phyloP scores from a whole-genome alignment of 2,888 invertebrate genomes.

The Maniola hyperantus region DNA sequence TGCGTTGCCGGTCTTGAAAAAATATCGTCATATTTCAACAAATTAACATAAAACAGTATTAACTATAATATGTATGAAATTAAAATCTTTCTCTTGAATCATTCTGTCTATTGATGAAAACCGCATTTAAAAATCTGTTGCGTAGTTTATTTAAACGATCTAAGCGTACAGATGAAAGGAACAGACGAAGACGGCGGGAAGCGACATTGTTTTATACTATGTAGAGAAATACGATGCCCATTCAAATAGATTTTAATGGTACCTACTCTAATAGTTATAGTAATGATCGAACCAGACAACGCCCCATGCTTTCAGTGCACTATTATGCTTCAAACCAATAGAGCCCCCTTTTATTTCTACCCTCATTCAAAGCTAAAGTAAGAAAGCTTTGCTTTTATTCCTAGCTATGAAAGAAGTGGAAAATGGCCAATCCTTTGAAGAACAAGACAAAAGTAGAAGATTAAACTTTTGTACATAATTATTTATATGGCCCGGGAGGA shows the following conservation, averaged over 20 bases:
- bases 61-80: too few relatives aligned
- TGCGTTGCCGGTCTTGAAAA: too few relatives aligned
- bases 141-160: too few relatives aligned
- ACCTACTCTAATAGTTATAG: neutral
- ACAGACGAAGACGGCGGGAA: too few relatives aligned
- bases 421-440: constrained; percentile 37
- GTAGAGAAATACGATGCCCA: neutral
- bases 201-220: too few relatives aligned
- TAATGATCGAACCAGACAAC: constrained; percentile 20
- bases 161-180: too few relatives aligned
- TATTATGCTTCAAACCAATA: constrained; percentile 25
- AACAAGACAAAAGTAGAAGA: constrained; percentile 40
- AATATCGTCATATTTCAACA: too few relatives aligned
- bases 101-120: too few relatives aligned
- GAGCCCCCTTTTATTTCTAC: constrained; percentile 12
- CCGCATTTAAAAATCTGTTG: too few relatives aligned
- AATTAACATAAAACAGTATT: too few relatives aligned
- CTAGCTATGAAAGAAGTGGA: constrained; percentile 25
- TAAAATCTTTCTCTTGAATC: too few relatives aligned
- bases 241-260: neutral
- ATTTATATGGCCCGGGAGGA: constrained; percentile 40
- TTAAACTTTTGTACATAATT: constrained; percentile 43
- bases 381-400: constrained; percentile 24
- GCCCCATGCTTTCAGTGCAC: constrained; percentile 4
- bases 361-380: constrained; percentile 29